Conservation (phyloP, 2,888 invertebrate genomes). For the Ligdia adustata region DNA sequence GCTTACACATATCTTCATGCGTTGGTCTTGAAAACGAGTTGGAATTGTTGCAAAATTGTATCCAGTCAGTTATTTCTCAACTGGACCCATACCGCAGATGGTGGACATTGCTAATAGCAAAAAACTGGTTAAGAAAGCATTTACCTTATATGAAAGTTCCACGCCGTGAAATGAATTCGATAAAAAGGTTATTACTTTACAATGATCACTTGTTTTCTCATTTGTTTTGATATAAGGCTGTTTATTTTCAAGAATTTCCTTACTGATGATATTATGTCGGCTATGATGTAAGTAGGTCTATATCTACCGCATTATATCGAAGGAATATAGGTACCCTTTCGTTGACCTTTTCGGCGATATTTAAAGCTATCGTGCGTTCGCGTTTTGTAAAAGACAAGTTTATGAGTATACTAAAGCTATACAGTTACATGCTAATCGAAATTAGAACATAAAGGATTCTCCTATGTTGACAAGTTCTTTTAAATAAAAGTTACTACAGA, state of each 20-base stretch:
- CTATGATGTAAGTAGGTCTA: too few relatives aligned
- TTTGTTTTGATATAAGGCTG: too few relatives aligned
- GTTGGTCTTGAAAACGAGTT: constrained; percentile 31
- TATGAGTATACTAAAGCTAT: too few relatives aligned
- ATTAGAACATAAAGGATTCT: too few relatives aligned
- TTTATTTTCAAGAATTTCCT: too few relatives aligned
- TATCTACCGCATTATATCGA: too few relatives aligned
- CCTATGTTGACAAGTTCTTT: too few relatives aligned
- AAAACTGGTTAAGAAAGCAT: constrained; percentile 25
- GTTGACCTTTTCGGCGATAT: constrained; percentile 1
- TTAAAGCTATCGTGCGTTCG: neutral
- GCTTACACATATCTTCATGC: constrained; percentile 3
- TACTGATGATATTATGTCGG: too few relatives aligned
- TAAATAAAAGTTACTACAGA: too few relatives aligned
- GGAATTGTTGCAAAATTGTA: constrained; percentile 32
- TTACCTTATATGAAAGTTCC: constrained; percentile 4
- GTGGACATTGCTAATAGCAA: constrained; percentile 30
- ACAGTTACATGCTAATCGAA: too few relatives aligned
- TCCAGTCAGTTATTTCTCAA: constrained; percentile 27
- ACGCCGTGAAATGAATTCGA: neutral
- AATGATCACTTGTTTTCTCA: too few relatives aligned
- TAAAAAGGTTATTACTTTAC: too few relatives aligned
- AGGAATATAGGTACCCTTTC: neutral
- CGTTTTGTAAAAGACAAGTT: neutral
- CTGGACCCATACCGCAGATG: constrained; percentile 31